Percentiles rank a stretch among this genome's conserved stretches.
Conservation (phyloP, 1,140 invertebrate species). For the Drosophila burlai region DNA sequence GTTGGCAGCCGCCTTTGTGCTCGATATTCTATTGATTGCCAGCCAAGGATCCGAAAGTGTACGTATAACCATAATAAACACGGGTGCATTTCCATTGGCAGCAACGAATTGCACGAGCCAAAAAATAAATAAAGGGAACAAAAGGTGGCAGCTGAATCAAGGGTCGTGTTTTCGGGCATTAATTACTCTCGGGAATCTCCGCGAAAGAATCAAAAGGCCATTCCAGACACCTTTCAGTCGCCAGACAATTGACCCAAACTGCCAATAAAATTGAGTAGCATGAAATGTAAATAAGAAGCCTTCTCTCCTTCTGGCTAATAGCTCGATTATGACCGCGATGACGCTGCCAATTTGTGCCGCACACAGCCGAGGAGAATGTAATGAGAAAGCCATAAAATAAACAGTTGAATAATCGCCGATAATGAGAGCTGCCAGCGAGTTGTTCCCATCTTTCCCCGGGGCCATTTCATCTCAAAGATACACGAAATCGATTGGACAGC, state of each 20-base stretch:
- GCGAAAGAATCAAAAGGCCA: constrained; percentile 36
- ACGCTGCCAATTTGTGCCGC: constrained; percentile 69
- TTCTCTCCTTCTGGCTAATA: constrained; percentile 65
- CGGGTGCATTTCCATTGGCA: constrained; percentile 33
- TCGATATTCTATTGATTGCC: constrained; percentile 60
- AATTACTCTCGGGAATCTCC: constrained; percentile 42
- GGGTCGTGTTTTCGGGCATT: constrained; percentile 34
- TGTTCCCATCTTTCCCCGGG: constrained; percentile 54
- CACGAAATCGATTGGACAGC: constrained; percentile 75
- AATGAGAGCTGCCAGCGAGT: constrained; percentile 58
- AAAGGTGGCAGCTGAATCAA: constrained; percentile 24
- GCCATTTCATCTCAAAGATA: constrained; percentile 40
- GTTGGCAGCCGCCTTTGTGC: constrained; percentile 64
- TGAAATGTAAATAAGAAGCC: constrained; percentile 79
- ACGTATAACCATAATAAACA: constrained; percentile 36
- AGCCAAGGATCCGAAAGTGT: constrained; percentile 28
- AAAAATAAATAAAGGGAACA: constrained; percentile 12
- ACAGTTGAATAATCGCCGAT: constrained; percentile 80
- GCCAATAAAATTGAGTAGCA: constrained; percentile 81
- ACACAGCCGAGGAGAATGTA: constrained; percentile 53
- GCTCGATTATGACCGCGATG: constrained; percentile 75
- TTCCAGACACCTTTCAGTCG: constrained; percentile 60
- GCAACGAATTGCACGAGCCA: not conserved
- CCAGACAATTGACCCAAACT: constrained; percentile 80
- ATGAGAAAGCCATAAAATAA: constrained; percentile 83